A percentile compares a stretch with the other conserved stretches of the same genome.
These are phyloP conservation scores for Chironomus tepperi DNA, from an alignment of 1,140 invertebrate genomes.

Conservation along the genomic window DNA sequence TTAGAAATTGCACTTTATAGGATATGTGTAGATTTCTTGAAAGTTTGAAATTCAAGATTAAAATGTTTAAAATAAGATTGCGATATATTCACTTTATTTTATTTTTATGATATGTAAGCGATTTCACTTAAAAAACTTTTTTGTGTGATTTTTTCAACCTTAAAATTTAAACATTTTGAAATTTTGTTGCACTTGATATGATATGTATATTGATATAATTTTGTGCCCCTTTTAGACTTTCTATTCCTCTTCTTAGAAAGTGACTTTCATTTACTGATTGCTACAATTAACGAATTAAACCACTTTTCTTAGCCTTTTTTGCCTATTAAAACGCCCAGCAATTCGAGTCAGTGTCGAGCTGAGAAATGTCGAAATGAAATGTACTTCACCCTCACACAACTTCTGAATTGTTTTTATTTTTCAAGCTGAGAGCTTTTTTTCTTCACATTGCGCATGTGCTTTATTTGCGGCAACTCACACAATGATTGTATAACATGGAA, in stretches of 20 bases:
- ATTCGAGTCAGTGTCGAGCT: background rate
- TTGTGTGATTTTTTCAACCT: background rate
- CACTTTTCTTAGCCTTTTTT: background rate
- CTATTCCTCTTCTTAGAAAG: background rate
- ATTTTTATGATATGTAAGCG: conserved; percentile 10
- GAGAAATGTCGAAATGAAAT: background rate
- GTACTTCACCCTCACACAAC: background rate
- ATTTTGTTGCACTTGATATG: conserved; percentile 1
- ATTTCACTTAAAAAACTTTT: background rate
- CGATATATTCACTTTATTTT: background rate
- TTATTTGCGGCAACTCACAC: background rate
- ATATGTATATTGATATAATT: conserved; percentile 4
- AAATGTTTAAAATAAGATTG: too few relatives aligned
- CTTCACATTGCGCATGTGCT: background rate
- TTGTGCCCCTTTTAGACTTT: background rate
- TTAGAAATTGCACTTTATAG: background rate
- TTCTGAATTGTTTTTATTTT: background rate
- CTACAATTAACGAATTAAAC: background rate
- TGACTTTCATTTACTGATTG: background rate
- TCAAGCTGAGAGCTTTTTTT: background rate
- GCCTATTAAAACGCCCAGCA: background rate
- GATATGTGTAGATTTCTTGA: background rate
- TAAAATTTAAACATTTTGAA: background rate
- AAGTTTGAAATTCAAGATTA: too few relatives aligned
- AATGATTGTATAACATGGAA: background rate